These are phyloP conservation scores for Acanthis flammea DNA, from an alignment of 2,797 vertebrate genomes.

Conservation along the genomic window DNA sequence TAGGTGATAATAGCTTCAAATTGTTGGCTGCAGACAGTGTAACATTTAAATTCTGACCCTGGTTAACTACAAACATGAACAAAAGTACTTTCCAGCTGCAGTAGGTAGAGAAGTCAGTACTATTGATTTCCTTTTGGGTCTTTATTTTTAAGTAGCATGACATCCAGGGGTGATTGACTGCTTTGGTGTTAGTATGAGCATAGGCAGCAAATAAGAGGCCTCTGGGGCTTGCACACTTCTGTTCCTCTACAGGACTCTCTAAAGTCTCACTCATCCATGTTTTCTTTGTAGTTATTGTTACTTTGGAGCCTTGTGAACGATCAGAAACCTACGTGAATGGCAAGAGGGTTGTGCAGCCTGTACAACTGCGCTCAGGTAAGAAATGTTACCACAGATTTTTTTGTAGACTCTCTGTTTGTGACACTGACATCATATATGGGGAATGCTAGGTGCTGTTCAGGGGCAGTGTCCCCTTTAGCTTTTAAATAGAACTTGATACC, in stretches of 20 bases:
- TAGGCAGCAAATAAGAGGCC: not conserved
- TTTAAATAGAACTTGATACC: not conserved
- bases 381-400: accelerated
- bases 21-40: not conserved
- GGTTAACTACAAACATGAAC: not conserved
- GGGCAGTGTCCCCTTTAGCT: not conserved
- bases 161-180: not conserved
- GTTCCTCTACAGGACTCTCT: not conserved
- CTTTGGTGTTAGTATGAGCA: not conserved
- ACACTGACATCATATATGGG: not conserved
- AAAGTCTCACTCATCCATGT: not conserved
- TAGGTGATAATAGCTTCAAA: not conserved
- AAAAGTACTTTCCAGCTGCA: not conserved
- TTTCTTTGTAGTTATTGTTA: conserved; percentile 86
- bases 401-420: accelerated
- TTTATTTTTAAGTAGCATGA: not conserved
- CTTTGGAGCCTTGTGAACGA: conserved; percentile 91
- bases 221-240: not conserved
- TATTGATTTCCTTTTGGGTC: not conserved
- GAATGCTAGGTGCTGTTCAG: not conserved
- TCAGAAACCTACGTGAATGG: conserved; percentile 98
- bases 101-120: not conserved
- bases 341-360: conserved; percentile 89
- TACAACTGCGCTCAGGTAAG: conserved; percentile 95
- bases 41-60: not conserved